These are phyloP conservation scores for Clistopyga incitator DNA, from an alignment of 2,888 invertebrate species.

Conservation along the genomic window DNA sequence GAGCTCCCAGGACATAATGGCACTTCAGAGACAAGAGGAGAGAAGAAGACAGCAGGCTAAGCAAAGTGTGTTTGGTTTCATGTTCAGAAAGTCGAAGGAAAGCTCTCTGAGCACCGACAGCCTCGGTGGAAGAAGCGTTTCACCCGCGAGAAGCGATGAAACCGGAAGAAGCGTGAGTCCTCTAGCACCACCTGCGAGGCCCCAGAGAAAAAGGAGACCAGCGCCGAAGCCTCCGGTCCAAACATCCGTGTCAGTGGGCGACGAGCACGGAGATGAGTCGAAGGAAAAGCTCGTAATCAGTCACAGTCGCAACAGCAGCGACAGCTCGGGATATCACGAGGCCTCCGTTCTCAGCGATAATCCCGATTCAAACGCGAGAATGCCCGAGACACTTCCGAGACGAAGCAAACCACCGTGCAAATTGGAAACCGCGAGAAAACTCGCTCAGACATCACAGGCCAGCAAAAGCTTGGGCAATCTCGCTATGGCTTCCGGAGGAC, in stretches of 20 bases:
- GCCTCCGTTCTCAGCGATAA: conserved; percentile 88
- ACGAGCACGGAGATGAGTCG: conserved; percentile 71
- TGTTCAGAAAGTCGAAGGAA: conserved; percentile 84
- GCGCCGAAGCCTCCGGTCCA: conserved; percentile 86
- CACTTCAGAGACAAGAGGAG: conserved; percentile 86
- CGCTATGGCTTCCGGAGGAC: conserved; percentile 74
- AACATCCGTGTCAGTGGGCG: conserved; percentile 63
- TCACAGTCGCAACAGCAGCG: conserved; percentile 90
- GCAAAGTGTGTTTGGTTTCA: conserved; percentile 85
- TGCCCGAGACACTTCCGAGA: conserved; percentile 83
- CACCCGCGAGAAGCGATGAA: conserved; percentile 88
- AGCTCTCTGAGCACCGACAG: conserved; percentile 85
- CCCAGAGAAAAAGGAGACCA: conserved; percentile 86
- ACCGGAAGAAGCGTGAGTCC: conserved; percentile 82
- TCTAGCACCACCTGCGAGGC: conserved; percentile 84
- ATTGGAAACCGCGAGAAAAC: conserved; percentile 76
- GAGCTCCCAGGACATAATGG: conserved; percentile 86
- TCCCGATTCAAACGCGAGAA: conserved; percentile 82
- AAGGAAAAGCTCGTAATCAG: conserved; percentile 85
- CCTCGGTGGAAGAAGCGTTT: conserved; percentile 85
- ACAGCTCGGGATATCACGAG: conserved; percentile 90
- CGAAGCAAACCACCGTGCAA: conserved; percentile 79
- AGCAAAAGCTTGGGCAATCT: conserved; percentile 82
- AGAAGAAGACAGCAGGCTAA: conserved; percentile 84
- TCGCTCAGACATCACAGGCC: conserved; percentile 80